These are phyloP conservation scores for Scaptomyza hsui DNA, from an alignment of 1,140 invertebrate species.

Conservation along the genomic window DNA sequence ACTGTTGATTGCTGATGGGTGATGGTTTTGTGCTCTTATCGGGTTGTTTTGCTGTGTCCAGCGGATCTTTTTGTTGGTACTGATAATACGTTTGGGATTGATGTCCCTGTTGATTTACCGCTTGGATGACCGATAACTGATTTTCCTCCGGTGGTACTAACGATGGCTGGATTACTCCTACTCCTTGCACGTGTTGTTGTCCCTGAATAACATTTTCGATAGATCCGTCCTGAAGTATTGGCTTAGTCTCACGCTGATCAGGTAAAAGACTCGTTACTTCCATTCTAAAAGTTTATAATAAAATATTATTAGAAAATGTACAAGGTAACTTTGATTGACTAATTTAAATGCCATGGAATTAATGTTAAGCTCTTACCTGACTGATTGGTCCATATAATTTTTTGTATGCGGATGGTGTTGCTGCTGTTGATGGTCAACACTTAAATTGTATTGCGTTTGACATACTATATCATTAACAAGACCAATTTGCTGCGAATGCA, in stretches of 20 bases:
- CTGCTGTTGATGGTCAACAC: constrained; percentile 16
- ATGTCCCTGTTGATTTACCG: constrained; percentile 33
- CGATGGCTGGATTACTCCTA: not conserved
- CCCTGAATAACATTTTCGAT: constrained; percentile 17
- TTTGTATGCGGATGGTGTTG: constrained; percentile 9
- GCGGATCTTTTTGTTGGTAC: constrained; percentile 21
- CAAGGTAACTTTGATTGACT: not conserved
- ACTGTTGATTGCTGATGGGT: constrained; percentile 21
- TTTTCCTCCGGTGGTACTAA: constrained; percentile 12
- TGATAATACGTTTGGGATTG: constrained; percentile 30
- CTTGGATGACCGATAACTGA: constrained; percentile 31
- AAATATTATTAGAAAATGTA: not conserved
- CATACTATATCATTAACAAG: constrained; percentile 34
- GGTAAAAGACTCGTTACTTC: not conserved
- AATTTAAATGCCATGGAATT: too few relatives aligned
- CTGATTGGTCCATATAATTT: constrained; percentile 20
- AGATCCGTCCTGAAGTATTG: not conserved
- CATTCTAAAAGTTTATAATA: constrained; percentile 6
- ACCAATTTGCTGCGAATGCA: constrained; percentile 28
- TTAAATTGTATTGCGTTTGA: constrained; percentile 31
- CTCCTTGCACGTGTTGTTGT: constrained; percentile 6
- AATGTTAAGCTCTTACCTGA: constrained; percentile 40
- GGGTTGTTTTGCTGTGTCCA: constrained; percentile 2
- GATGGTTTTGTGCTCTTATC: constrained; percentile 1
- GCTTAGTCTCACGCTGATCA: constrained; percentile 12